Evolutionary conservation across 2,797 vertebrate species (phyloP).

Genomic region (Esox masquinongy): DNA sequence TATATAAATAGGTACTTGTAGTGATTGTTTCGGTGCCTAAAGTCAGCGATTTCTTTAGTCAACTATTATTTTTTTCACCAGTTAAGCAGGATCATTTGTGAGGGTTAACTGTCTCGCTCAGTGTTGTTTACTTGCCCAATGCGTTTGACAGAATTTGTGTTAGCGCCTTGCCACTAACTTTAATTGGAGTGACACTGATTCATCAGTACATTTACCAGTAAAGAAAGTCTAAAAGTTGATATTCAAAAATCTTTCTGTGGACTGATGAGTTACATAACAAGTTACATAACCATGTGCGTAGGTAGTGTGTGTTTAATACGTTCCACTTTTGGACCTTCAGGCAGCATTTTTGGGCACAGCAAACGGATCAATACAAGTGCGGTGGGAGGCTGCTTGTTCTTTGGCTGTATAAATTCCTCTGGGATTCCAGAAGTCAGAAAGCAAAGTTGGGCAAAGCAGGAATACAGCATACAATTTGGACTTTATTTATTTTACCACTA

Average conservation of each 20-base stretch:
- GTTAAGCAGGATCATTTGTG: too few species aligned
- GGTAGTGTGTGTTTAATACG: slow-evolving; percentile 5
- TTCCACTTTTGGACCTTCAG: background rate
- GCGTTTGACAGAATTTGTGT: background rate
- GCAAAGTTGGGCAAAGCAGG: background rate
- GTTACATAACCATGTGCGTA: slow-evolving; percentile 3
- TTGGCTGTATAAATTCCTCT: slow-evolving; percentile 30
- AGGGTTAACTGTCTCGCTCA: too few species aligned
- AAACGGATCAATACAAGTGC: slow-evolving; percentile 23
- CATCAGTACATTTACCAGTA: background rate
- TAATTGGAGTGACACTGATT: background rate
- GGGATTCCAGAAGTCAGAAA: slow-evolving; percentile 7
- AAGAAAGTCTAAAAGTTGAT: background rate
- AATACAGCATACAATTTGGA: background rate
- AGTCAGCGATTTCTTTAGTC: too few species aligned
- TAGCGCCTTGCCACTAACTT: background rate
- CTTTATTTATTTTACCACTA: slow-evolving; percentile 15
- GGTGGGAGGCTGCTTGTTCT: slow-evolving; percentile 5
- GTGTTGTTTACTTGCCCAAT: too few species aligned
- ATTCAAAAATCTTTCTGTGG: background rate
- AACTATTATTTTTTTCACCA: too few species aligned
- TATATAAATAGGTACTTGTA: too few species aligned
- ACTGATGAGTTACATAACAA: background rate
- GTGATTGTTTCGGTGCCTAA: too few species aligned
- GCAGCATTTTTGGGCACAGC: slow-evolving; percentile 18